Base-by-base conservation (phyloP, 2,797 vertebrate species). In the Scolopax bukidnonensis region DNA sequence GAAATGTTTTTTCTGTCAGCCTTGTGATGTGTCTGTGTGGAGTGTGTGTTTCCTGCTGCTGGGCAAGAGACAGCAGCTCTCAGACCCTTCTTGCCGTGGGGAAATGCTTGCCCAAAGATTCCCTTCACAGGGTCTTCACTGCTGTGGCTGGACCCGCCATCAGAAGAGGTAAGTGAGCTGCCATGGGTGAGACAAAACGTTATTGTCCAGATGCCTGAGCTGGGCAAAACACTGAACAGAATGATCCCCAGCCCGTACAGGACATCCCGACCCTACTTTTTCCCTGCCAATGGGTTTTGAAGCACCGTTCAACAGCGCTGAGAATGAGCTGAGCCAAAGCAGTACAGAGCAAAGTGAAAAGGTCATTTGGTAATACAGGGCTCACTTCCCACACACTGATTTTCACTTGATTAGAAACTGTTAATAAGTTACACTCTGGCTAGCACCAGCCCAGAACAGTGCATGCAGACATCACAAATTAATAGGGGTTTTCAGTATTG, bases 401-500 rank as follows among this genome's bases (percentile, higher is more conserved):
- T 91, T 77, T 63, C 80, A 53, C 91, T 80, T 41, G 36, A 69
- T 41, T 94, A 89, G 89, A 88, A 95, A 89, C 94, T 79, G 92
- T 40, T 93, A 69, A 73, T 74, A 48, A 85, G n/a, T 94, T 83
- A 56, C 59, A 90, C 36, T 53, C 76, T n/a, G 77, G 60, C 47
- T 85, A 89, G 47, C 88, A 92, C 45, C 74, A 80, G 65, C 78
- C 51, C 73, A 64, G 85, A 90, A 67, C 32, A 13, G 27, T 13
- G n/a, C 71, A 67, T 13, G 4, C 4, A 33, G 53, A 65, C 41
- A 50, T 68, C 83, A 51, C 87, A 53, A 67, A 90, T 87, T 90
- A 95, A 84, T 74, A 67, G 36, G 14, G 59, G 25, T 33, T 96
- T 88, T 95, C 94, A 69, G 69, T 93, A 89, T 17, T 82, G 43